These are phyloP conservation scores for Suillia variegata DNA, from an alignment of 2,888 invertebrate genomes.

Conservation along the genomic window DNA sequence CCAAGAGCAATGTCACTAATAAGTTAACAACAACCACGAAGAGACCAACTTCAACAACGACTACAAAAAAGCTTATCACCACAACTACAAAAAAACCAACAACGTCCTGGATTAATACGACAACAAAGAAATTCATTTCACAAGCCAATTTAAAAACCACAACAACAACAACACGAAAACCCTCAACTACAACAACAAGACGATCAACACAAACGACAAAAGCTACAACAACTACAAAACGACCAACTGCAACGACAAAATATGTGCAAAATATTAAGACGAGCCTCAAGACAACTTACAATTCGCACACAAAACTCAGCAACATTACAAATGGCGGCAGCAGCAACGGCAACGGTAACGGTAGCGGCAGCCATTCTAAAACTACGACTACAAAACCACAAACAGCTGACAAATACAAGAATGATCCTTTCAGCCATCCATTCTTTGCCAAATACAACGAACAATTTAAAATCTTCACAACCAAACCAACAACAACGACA, in stretches of 20 bases:
- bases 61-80: slow-evolving; percentile 7
- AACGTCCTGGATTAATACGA: slow-evolving; percentile 7
- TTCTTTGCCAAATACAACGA: slow-evolving; percentile 39
- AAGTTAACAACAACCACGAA: slow-evolving; percentile 8
- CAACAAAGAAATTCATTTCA: too few relatives aligned
- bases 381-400: slow-evolving; percentile 3
- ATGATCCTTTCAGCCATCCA: slow-evolving; percentile 34
- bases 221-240: slow-evolving; percentile 7
- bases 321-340: too few relatives aligned
- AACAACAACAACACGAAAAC: slow-evolving; percentile 6
- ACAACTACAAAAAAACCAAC: slow-evolving; percentile 20
- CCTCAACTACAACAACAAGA: neutral
- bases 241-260: neutral
- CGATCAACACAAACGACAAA: slow-evolving; percentile 10
- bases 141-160: slow-evolving; percentile 10
- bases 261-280: too few relatives aligned
- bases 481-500: neutral
- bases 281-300: too few relatives aligned
- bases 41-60: slow-evolving; percentile 12
- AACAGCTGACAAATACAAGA: slow-evolving; percentile 17
- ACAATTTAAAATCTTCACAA: slow-evolving; percentile 21
- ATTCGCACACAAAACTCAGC: too few relatives aligned
- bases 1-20: neutral
- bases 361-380: too few relatives aligned
- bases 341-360: too few relatives aligned